Conservation (phyloP, 1,140 invertebrate species). For the Nephotettix cincticeps region DNA sequence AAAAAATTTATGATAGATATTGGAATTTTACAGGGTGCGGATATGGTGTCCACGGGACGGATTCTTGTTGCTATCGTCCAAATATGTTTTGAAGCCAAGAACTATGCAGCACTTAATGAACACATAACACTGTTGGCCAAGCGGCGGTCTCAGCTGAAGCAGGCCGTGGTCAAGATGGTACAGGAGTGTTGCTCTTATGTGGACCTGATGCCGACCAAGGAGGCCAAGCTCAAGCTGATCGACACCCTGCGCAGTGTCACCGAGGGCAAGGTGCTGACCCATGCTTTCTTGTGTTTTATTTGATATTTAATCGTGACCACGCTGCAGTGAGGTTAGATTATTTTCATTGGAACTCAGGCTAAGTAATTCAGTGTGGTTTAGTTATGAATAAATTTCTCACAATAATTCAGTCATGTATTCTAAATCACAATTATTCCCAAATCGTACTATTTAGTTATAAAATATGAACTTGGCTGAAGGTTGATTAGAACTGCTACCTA, state of each 20-base stretch:
- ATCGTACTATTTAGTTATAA: too few species aligned
- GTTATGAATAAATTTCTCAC: too few species aligned
- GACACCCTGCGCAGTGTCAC: constrained; percentile 94
- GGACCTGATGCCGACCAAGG: constrained; percentile 88
- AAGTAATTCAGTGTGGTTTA: too few species aligned
- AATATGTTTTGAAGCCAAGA: constrained; percentile 90
- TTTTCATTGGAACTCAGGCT: too few species aligned
- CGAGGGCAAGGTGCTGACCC: constrained; percentile 96
- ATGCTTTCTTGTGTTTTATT: too few species aligned
- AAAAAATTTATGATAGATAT: too few species aligned
- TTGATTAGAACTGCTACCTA: too few species aligned
- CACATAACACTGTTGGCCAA: constrained; percentile 91
- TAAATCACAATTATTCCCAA: too few species aligned
- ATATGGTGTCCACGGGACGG: constrained; percentile 91
- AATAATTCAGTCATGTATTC: too few species aligned
- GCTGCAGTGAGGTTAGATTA: too few species aligned
- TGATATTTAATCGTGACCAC: too few species aligned
- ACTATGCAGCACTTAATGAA: constrained; percentile 93
- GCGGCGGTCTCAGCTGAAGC: constrained; percentile 94
- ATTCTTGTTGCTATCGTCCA: constrained; percentile 94
- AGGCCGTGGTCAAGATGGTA: constrained; percentile 98
- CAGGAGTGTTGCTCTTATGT: constrained; percentile 96
- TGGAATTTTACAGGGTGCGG: constrained; percentile 70
- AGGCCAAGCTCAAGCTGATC: constrained; percentile 91
- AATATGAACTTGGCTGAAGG: too few species aligned